phyloP scores from a whole-genome alignment of 2,113 vertebrate genomes.

The Peromyscus polionotus region DNA sequence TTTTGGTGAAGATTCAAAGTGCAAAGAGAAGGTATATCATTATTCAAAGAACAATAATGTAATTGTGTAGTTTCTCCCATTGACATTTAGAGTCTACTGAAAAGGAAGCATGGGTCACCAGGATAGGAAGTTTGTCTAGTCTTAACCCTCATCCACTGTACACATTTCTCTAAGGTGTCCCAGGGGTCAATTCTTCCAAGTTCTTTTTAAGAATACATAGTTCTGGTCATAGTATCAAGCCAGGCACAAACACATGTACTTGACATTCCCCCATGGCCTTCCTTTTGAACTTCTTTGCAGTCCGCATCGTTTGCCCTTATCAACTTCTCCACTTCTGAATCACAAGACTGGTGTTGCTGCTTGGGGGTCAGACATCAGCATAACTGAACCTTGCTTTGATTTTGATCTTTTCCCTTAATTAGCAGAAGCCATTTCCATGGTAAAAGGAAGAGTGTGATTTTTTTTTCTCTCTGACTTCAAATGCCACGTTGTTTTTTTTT shows the following conservation, averaged over 20 bases:
- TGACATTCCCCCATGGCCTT: background rate
- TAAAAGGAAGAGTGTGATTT: background rate
- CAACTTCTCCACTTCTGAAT: background rate
- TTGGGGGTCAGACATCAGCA: background rate
- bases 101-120: background rate
- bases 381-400: background rate
- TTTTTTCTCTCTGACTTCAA: slow-evolving; percentile 38
- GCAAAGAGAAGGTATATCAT: background rate
- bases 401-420: slow-evolving; percentile 11
- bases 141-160: background rate
- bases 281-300: background rate
- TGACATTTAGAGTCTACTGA: slow-evolving; percentile 13
- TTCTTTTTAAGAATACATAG: background rate
- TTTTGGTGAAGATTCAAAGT: background rate
- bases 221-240: background rate
- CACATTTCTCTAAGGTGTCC: background rate
- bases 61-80: slow-evolving; percentile 36
- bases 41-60: background rate
- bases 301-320: background rate
- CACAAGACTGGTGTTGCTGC: background rate
- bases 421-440: background rate
- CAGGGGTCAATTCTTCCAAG: background rate
- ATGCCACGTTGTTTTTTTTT: background rate
- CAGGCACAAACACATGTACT: background rate
- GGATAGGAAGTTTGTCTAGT: background rate